phyloP scores from a whole-genome alignment of 1,140 invertebrate genomes.

The Onthophagus taurus region DNA sequence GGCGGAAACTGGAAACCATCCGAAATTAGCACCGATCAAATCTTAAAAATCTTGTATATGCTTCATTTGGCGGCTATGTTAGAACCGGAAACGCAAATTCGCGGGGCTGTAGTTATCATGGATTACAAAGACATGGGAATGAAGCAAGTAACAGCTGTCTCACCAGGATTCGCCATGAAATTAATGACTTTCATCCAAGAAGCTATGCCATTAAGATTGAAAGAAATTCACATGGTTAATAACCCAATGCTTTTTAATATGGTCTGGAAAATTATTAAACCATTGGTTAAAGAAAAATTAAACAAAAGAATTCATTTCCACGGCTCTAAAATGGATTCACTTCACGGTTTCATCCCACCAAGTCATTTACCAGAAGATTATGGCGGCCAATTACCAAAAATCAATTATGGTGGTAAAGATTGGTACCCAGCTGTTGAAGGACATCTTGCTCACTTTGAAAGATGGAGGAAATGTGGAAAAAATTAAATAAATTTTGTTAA shows the following conservation, averaged over 20 bases:
- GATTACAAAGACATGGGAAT: slow-evolving; percentile 64
- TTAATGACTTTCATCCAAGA: slow-evolving; percentile 71
- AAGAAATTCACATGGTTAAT: slow-evolving; percentile 80
- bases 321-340: slow-evolving; percentile 56
- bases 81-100: slow-evolving; percentile 60
- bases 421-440: slow-evolving; percentile 57
- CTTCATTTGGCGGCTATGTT: slow-evolving; percentile 59
- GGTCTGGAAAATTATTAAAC: slow-evolving; percentile 76
- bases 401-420: slow-evolving; percentile 61
- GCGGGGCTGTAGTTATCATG: slow-evolving; percentile 62
- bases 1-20: slow-evolving; percentile 53
- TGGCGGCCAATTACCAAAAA: slow-evolving; percentile 58
- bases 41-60: slow-evolving; percentile 64
- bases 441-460: slow-evolving; percentile 48
- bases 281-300: slow-evolving; percentile 73
- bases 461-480: slow-evolving; percentile 51
- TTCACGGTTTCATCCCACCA: slow-evolving; percentile 56
- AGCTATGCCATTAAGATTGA: slow-evolving; percentile 74
- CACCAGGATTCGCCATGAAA: slow-evolving; percentile 58
- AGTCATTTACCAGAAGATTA: slow-evolving; percentile 60
- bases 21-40: slow-evolving; percentile 52
- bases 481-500: slow-evolving; percentile 4
- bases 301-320: slow-evolving; percentile 68
- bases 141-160: slow-evolving; percentile 56
- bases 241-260: slow-evolving; percentile 79